Percentiles rank a stretch among this genome's conserved stretches.
phyloP scores from a whole-genome alignment of 2,113 vertebrate species.

The Mohoua ochrocephala region DNA sequence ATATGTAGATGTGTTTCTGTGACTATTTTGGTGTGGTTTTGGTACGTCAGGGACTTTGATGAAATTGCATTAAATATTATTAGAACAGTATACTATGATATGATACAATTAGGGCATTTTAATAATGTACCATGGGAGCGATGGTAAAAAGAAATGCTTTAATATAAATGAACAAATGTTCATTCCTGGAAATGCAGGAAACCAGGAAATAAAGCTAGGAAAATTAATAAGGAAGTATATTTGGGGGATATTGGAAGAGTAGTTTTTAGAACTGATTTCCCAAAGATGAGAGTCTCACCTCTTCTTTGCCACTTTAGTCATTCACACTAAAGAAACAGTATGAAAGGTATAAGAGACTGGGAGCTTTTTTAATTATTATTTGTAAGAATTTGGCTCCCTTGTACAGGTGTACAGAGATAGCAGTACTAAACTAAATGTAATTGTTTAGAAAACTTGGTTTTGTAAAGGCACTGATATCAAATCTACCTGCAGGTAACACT shows the following conservation, averaged over 20 bases:
- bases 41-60: neutral
- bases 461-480: neutral
- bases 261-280: neutral
- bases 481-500: neutral
- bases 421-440: neutral
- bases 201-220: neutral
- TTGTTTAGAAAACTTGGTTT: neutral
- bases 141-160: neutral
- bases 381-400: neutral
- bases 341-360: neutral
- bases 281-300: neutral
- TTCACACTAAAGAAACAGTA: neutral
- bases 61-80: neutral
- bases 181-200: neutral
- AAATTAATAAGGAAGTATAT: neutral
- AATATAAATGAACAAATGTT: neutral
- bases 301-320: neutral
- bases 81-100: neutral
- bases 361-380: neutral
- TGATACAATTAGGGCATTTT: neutral
- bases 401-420: neutral
- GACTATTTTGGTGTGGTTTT: neutral
- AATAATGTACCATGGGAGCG: neutral
- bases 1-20: neutral
- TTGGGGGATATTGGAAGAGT: neutral